Conservation (phyloP, 2,113 vertebrate species). For the Peromyscus leucopus region DNA sequence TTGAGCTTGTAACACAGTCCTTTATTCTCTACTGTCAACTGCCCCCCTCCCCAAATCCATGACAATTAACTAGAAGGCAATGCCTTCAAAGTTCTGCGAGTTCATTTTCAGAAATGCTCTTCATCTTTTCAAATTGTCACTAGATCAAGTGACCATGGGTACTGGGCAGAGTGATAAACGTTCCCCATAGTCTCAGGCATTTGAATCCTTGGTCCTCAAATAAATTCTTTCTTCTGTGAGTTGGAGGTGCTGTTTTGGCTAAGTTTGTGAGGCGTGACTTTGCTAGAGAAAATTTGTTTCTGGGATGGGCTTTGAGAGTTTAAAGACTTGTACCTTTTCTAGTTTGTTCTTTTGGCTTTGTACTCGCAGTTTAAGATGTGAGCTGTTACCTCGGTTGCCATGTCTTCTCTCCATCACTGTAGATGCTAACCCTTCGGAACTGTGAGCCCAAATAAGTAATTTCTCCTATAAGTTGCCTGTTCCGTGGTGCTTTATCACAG, state of each 20-base stretch:
- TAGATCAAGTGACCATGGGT: neutral
- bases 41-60: neutral
- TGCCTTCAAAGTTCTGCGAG: neutral
- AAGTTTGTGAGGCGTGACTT: neutral
- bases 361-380: neutral
- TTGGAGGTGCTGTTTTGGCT: neutral
- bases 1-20: neutral
- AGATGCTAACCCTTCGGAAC: neutral
- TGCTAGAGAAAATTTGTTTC: neutral
- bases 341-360: neutral
- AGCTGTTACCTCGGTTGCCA: neutral
- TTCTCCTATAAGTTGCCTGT: neutral
- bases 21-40: neutral
- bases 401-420: neutral
- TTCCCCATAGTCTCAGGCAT: neutral
- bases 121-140: neutral
- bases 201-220: neutral
- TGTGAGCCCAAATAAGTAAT: neutral
- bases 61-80: neutral
- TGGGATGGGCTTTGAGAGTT: neutral
- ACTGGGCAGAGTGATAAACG: neutral
- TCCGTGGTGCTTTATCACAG: neutral
- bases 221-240: neutral
- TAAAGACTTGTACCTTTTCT: neutral
- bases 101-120: neutral